Percentiles rank a stretch among this genome's conserved stretches.
Conservation (phyloP, 2,888 invertebrate species). For the Eueremaeus valkanovi region DNA sequence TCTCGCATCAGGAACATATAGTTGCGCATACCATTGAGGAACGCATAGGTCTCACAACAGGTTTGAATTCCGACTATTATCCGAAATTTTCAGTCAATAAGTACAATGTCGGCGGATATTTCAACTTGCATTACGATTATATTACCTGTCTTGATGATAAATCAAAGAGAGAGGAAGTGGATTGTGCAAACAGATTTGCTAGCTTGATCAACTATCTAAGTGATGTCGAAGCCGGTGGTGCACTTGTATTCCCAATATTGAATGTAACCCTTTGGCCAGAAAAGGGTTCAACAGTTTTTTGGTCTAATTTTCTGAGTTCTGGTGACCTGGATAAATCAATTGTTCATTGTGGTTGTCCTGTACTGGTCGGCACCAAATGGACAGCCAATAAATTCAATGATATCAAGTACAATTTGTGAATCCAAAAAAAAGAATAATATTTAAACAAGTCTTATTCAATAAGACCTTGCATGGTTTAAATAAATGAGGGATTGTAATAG, state of each 20-base stretch:
- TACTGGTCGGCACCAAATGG: slow-evolving; percentile 94
- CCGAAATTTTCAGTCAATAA: slow-evolving; percentile 75
- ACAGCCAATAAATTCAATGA: slow-evolving; percentile 56
- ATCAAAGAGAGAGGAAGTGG: slow-evolving; percentile 44
- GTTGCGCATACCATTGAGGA: no score
- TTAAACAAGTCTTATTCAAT: no score
- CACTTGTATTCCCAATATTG: slow-evolving; percentile 90
- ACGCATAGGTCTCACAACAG: no score
- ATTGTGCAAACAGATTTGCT: slow-evolving; percentile 94
- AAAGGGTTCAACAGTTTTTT: slow-evolving; percentile 89
- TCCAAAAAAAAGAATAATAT: no score
- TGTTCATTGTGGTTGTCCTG: slow-evolving; percentile 94
- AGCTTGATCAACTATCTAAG: slow-evolving; percentile 87
- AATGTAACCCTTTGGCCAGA: slow-evolving; percentile 78
- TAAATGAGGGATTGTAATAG: no score
- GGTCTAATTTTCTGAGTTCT: slow-evolving; percentile 85
- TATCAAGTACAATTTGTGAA: no score
- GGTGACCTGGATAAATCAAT: slow-evolving; percentile 89
- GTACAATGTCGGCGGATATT: slow-evolving; percentile 97
- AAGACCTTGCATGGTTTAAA: no score
- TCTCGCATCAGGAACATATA: no score
- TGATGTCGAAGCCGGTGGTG: slow-evolving; percentile 93
- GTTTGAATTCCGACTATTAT: no score
- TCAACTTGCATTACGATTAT: slow-evolving; percentile 94
- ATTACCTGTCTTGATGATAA: slow-evolving; percentile 56